Evolutionary conservation across 92 coral and sea anemone species (phyloP).

Genomic region (Umimayanthus chanpuru): DNA sequence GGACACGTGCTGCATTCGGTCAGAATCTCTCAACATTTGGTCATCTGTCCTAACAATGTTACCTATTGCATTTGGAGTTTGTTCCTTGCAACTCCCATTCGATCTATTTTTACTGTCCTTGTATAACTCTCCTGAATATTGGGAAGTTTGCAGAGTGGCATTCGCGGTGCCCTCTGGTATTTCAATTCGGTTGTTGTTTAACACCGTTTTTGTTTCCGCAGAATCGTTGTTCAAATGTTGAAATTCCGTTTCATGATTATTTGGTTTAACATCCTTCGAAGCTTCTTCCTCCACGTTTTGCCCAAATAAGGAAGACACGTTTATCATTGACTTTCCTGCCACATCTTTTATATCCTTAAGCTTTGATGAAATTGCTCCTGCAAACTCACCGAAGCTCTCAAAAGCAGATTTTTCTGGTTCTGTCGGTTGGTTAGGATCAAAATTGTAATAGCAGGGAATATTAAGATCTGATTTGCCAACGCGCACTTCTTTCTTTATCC

Average conservation of each 20-base stretch:
- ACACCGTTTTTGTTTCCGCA: neutral
- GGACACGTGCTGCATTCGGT: neutral
- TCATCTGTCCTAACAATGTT: neutral
- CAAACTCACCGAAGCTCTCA: conserved; percentile 72
- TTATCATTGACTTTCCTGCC: conserved; percentile 74
- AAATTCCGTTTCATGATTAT: neutral
- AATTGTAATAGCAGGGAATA: conserved; percentile 72
- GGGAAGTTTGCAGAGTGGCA: neutral
- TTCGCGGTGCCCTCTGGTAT: neutral
- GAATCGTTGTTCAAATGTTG: neutral
- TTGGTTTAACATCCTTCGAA: neutral
- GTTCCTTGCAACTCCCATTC: neutral
- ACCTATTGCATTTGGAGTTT: neutral
- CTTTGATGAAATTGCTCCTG: conserved; percentile 76
- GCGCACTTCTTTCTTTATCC: conserved; percentile 18
- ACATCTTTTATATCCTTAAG: conserved; percentile 60
- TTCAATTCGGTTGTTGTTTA: neutral
- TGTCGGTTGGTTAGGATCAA: conserved; percentile 51
- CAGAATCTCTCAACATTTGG: neutral
- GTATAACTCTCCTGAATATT: neutral
- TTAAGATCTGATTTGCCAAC: conserved; percentile 59
- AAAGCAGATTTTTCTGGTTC: conserved; percentile 52
- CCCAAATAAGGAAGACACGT: conserved; percentile 65
- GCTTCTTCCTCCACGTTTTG: conserved; percentile 27
- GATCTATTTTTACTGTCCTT: neutral